These are phyloP conservation scores for Unio delphinus DNA, from an alignment of 2,888 invertebrate species.

Conservation along the genomic window DNA sequence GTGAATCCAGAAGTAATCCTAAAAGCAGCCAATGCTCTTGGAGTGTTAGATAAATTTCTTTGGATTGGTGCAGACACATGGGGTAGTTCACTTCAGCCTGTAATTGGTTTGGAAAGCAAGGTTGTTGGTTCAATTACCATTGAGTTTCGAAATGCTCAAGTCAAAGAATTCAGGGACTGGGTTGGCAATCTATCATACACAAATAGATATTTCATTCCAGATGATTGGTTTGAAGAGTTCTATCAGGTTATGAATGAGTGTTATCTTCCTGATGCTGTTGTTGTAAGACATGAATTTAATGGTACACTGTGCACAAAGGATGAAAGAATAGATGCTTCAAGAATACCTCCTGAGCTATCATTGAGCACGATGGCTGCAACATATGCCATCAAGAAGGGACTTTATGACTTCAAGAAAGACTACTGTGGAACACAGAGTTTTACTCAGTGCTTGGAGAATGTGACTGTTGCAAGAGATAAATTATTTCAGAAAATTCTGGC, in stretches of 20 bases:
- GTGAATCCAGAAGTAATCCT: conserved; percentile 37
- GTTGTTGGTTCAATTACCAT: conserved; percentile 42
- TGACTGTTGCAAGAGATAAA: conserved; percentile 22
- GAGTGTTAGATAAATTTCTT: conserved; percentile 42
- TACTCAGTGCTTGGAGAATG: conserved; percentile 19
- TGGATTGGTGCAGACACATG: conserved; percentile 57
- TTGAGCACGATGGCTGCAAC: conserved; percentile 66
- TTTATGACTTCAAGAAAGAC: conserved; percentile 36
- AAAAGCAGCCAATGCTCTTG: conserved; percentile 40
- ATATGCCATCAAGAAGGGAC: conserved; percentile 57
- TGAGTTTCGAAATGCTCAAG: conserved; percentile 34
- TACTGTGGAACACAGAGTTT: conserved; percentile 19
- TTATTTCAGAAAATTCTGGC: conserved; percentile 34
- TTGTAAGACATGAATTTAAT: conserved; percentile 14
- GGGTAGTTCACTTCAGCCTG: conserved; percentile 15
- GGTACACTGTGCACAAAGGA: conserved; percentile 29
- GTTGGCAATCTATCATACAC: conserved; percentile 40
- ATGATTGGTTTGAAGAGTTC: conserved; percentile 72
- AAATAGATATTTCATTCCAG: conserved; percentile 60
- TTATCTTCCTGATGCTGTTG: conserved; percentile 25
- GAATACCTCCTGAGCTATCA: conserved; percentile 4
- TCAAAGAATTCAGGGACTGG: conserved; percentile 57
- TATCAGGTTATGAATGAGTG: conserved; percentile 65
- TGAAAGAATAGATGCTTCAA: conserved; percentile 23
- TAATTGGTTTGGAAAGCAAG: conserved; percentile 15